phyloP scores from a whole-genome alignment of 2,113 vertebrate genomes.

The Zosterops japonicus region DNA sequence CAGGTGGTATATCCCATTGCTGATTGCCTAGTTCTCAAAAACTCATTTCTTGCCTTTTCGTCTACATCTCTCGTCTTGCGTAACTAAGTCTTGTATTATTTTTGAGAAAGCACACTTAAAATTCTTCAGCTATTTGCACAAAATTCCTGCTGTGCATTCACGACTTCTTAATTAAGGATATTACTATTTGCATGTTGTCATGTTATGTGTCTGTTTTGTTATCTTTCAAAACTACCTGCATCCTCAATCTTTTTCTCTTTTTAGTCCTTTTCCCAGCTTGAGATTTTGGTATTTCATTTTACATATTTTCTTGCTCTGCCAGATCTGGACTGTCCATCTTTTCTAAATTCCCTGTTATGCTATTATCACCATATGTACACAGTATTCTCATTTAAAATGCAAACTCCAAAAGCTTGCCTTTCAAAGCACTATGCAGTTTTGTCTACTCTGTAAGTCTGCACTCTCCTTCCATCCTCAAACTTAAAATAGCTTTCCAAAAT shows the following conservation, averaged over 20 bases:
- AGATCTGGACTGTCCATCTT: neutral
- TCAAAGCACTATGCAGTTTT: neutral
- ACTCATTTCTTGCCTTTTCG: neutral
- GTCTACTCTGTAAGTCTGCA: neutral
- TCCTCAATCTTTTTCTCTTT: neutral
- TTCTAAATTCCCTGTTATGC: neutral
- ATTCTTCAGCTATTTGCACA: neutral
- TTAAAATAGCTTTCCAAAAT: neutral
- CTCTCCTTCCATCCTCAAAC: neutral
- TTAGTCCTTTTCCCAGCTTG: neutral
- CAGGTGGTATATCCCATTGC: neutral
- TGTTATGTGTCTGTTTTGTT: neutral
- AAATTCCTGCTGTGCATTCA: neutral
- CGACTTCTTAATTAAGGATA: neutral
- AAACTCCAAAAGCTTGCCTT: neutral
- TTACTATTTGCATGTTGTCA: neutral
- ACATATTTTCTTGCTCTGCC: neutral
- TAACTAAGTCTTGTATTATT: neutral
- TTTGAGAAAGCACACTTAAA: neutral
- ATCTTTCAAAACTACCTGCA: neutral
- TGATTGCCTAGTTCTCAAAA: neutral
- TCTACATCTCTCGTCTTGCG: neutral
- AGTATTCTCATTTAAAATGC: neutral
- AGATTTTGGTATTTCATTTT: neutral
- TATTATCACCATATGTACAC: neutral